Base-by-base conservation (phyloP, 1,140 invertebrate genomes). In the Lordiphosa clarofinis region DNA sequence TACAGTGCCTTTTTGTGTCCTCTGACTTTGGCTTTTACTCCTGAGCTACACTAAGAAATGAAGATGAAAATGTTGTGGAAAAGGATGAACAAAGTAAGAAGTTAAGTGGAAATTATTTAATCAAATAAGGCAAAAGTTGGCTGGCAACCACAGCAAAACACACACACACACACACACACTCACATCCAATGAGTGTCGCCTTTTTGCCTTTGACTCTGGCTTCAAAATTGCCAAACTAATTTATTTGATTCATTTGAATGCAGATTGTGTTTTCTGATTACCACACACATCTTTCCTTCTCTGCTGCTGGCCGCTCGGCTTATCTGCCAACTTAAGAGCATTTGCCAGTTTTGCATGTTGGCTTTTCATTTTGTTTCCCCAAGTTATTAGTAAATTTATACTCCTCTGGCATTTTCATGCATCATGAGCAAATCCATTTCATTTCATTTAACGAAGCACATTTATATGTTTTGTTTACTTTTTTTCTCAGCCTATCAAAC, bases 181-280 rank as follows among this genome's bases (percentile, higher is more conserved):
- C 42, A 21, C n/a, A 19, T 28, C 12, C 1, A 19, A 28, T 48
- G 11, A 60, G 36, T 50, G 54, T 48, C 35, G 12, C 15, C 39
- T 43, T 50, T 54, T 38, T 43, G 48, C 13, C 28, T 53, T 52
- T 50, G 57, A 58, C 57, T 68, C 59, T 58, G 55, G 57, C 63
- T 66, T 67, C 54, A 71, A 79, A 84, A 72, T 73, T 62, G 63
- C 43, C 63, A 65, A 86, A 76, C 82, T 75, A 82, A 86, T 86
- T 86, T 81, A 86, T 76, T 86, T 75, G 75, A 82, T 76, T 76
- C 75, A 86, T 86, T 86, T 86, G 72, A 62, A 86, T 86, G 81
- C 68, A 86, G 81, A 81, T 86, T 81, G 71, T 81, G 74, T 65
- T 53, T 70, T 56, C 43, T 59, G 66, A 71, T 67, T 63, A 57